Base-by-base conservation (phyloP, 2,113 vertebrate genomes). In the Fregetta grallaria region DNA sequence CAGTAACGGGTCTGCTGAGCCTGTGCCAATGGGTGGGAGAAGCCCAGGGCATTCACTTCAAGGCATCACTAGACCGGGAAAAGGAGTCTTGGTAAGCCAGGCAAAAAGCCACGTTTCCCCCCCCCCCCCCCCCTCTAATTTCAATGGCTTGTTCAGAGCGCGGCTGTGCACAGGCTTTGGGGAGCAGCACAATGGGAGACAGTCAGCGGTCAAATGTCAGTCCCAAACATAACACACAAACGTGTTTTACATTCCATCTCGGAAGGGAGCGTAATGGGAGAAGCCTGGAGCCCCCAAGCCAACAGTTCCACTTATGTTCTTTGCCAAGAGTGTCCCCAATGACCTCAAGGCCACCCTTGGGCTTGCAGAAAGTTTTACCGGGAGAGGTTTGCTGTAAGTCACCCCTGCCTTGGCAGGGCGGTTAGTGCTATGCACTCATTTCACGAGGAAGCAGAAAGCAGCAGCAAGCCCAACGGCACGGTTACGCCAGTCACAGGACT, bases 11-110 rank as follows among this genome's bases (percentile, higher is more conserved):
- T 11, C 42, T 81, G 40, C 68, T 29, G 36, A 63, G 58, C 56
- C 50, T 10, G 10, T 1, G 2, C n/a, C 15, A 8, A 22, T 0
- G 0, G 7, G 26, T 26, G 52, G 25, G 29, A 61, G 45, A 61
- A 66, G 15, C 52, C 29, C 52, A 19, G 45, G 22, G 17, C 25
- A 5, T 23, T 52, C 40, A 15, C 56, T 42, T 61, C 21, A 40
- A 5, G 16, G 27, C 22, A 29, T 25, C 34, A 4, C 45, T 19
- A 61, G 47, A 13, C 14, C 13, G 34, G 75, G n/a, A 72, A n/a
- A 30, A 67, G 66, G 40, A 47, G 10, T 40, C 38, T 53, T 26
- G 66, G 18, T 30, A 15, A 53, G 23, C 6, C 45, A 59, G 78
- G 53, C n/a, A 49, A 49, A 40, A 53, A 50, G 26, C 44, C 11